Conservation (phyloP, 2,888 invertebrate species). For the Acanthosepion lycidas region DNA sequence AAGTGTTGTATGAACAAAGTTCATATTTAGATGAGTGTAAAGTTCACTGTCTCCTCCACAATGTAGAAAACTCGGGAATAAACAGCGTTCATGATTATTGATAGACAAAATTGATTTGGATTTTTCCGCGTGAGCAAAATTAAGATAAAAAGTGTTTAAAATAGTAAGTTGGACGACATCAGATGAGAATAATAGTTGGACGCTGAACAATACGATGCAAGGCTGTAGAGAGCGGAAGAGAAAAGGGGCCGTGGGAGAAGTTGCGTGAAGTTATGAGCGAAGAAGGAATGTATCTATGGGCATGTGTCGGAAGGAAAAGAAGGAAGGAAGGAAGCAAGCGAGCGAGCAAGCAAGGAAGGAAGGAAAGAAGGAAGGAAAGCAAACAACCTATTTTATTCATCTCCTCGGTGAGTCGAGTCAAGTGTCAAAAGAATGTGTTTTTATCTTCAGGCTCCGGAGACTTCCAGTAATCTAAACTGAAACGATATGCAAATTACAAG, state of each 20-base stretch:
- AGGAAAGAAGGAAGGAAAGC: background rate
- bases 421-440: constrained; percentile 8
- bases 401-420: background rate
- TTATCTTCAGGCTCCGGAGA: background rate
- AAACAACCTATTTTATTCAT: background rate
- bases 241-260: constrained; percentile 33
- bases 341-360: background rate
- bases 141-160: background rate
- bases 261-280: background rate
- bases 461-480: background rate
- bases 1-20: background rate
- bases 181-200: background rate
- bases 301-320: background rate
- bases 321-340: background rate
- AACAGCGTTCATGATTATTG: background rate
- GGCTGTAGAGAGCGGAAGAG: background rate
- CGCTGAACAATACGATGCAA: background rate
- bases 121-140: background rate
- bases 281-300: background rate
- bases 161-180: background rate
- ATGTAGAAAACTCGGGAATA: background rate
- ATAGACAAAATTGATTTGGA: background rate
- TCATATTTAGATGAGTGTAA: background rate
- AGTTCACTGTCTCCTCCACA: background rate
- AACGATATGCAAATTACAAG: background rate